Conservation (phyloP, 2,797 vertebrate genomes). For the Pyrocephalus nanus region DNA sequence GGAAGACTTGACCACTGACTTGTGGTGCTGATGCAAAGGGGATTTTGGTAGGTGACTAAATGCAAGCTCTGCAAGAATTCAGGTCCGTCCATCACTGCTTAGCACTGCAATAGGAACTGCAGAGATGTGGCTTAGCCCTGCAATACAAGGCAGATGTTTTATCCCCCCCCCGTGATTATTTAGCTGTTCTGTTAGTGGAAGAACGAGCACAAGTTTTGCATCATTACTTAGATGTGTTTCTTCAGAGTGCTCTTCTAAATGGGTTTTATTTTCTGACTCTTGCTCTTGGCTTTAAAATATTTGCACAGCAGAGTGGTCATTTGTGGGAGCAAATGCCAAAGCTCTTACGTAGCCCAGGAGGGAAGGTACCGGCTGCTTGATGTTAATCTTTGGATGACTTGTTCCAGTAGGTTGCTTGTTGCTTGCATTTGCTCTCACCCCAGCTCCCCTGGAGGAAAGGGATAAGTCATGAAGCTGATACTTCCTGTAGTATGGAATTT, state of each 20-base stretch:
- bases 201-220: neutral
- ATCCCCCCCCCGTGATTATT: neutral
- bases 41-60: neutral
- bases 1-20: neutral
- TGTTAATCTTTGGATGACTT: neutral
- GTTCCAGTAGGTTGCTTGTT: neutral
- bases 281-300: neutral
- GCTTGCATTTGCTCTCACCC: neutral
- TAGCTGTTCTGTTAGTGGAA: neutral
- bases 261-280: neutral
- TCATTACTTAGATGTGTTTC: neutral
- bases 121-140: neutral
- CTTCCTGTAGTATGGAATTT: neutral
- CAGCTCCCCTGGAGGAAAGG: neutral
- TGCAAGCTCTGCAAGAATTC: neutral
- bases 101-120: neutral
- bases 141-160: neutral
- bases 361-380: neutral
- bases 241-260: neutral
- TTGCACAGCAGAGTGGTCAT: rapidly evolving
- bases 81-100: neutral
- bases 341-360: neutral
- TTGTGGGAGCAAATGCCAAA: neutral
- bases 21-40: neutral
- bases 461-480: neutral